These are phyloP conservation scores for Coremacera marginata DNA, from an alignment of 2,888 invertebrate genomes.

Conservation along the genomic window DNA sequence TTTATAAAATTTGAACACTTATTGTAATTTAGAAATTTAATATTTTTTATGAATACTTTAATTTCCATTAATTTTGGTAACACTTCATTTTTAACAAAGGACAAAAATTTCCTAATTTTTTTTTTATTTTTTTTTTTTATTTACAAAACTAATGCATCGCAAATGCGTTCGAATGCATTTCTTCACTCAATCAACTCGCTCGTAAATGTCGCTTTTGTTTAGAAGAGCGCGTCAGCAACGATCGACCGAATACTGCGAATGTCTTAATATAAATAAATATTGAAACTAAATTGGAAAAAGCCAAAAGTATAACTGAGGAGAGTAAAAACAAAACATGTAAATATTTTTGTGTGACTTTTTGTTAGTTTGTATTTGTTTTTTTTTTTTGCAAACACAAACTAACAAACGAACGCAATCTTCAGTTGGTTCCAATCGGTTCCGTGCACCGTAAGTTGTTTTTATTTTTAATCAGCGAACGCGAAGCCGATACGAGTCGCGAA, in stretches of 20 bases:
- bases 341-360: neutral
- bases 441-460: conserved; percentile 53
- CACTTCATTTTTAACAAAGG: neutral
- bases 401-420: conserved; percentile 15
- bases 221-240: conserved; percentile 31
- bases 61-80: neutral
- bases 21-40: neutral
- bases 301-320: conserved; percentile 14
- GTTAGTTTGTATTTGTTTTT: neutral
- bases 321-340: neutral
- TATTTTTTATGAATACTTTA: neutral
- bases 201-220: neutral
- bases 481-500: neutral
- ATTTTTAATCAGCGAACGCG: conserved; percentile 26
- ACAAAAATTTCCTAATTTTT: neutral
- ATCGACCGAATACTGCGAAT: conserved; percentile 59
- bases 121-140: conserved; percentile 44
- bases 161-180: conserved; percentile 27
- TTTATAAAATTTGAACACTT: conserved; percentile 18
- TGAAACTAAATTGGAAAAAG: conserved; percentile 29
- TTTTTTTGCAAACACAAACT: conserved; percentile 21
- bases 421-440: conserved; percentile 64
- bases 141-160: neutral
- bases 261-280: conserved; percentile 62
- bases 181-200: neutral